Percentiles rank a stretch among this genome's conserved stretches.
phyloP scores from a whole-genome alignment of 2,888 invertebrate species.

The Onthophagus sagittarius region DNA sequence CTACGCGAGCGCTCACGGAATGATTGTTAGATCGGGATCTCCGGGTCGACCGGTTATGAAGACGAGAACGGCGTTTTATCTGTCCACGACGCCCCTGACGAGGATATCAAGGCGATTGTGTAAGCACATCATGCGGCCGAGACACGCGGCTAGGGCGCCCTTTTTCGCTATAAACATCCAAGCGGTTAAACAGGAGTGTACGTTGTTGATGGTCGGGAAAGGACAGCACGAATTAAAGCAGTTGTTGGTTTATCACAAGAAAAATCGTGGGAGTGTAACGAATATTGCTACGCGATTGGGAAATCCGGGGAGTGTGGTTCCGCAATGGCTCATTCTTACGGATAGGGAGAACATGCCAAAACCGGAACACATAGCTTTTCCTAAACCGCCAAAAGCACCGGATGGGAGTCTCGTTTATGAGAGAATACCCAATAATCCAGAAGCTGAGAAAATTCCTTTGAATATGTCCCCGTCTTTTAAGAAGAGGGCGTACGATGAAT shows the following conservation, averaged over 20 bases:
- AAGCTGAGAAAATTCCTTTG: conserved; percentile 64
- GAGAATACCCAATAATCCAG: conserved; percentile 75
- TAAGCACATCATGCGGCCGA: conserved; percentile 73
- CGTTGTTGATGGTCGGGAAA: conserved; percentile 56
- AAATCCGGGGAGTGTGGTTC: conserved; percentile 56
- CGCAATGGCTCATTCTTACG: conserved; percentile 70
- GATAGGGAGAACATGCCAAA: conserved; percentile 73
- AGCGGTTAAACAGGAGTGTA: conserved; percentile 86
- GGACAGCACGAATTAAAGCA: conserved; percentile 55
- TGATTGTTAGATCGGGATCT: conserved; percentile 68
- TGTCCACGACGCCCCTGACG: conserved; percentile 87
- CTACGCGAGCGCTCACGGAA: conserved; percentile 88
- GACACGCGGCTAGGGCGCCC: conserved; percentile 87
- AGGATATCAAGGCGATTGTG: conserved; percentile 85
- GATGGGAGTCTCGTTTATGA: conserved; percentile 87
- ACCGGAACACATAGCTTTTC: conserved; percentile 79
- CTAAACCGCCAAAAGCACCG: conserved; percentile 86
- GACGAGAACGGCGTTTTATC: conserved; percentile 93
- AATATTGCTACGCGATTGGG: conserved; percentile 64
- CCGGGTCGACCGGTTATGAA: conserved; percentile 90
- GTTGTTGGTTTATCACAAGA: conserved; percentile 54
- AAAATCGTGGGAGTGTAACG: conserved; percentile 64
- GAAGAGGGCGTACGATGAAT: conserved; percentile 83
- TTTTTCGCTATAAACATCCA: conserved; percentile 72
- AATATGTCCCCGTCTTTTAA: conserved; percentile 64